phyloP scores from a whole-genome alignment of 1,140 invertebrate species.

The Pissodes strobi region DNA sequence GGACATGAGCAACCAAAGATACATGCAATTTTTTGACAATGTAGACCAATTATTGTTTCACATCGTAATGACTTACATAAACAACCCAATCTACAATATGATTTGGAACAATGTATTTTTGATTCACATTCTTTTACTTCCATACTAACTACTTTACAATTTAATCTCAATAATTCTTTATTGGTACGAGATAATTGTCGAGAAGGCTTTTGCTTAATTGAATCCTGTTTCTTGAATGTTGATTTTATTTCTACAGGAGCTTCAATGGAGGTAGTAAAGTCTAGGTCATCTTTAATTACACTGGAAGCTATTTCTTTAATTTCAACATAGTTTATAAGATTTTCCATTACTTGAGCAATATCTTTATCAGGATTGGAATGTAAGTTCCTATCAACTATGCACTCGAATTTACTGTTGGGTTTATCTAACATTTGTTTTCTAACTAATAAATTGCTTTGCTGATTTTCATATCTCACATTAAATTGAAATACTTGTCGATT shows the following conservation, averaged over 20 bases:
- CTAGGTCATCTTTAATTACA: constrained; percentile 48
- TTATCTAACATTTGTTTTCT: constrained; percentile 40
- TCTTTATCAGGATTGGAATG: constrained; percentile 15
- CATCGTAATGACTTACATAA: constrained; percentile 56
- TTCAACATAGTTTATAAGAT: constrained; percentile 52
- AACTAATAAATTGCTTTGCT: constrained; percentile 48
- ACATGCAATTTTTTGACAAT: constrained; percentile 56
- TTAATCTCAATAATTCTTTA: constrained; percentile 53
- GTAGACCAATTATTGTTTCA: constrained; percentile 43
- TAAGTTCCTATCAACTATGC: too few relatives aligned
- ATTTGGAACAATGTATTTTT: constrained; percentile 48
- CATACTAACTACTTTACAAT: constrained; percentile 55
- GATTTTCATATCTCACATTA: constrained; percentile 50
- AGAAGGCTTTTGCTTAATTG: constrained; percentile 27
- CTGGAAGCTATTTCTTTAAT: constrained; percentile 49
- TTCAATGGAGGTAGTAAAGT: constrained; percentile 25
- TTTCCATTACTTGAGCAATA: constrained; percentile 44
- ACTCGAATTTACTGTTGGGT: too few relatives aligned
- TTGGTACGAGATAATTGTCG: constrained; percentile 43
- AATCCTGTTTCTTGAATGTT: constrained; percentile 20
- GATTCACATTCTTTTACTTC: constrained; percentile 41
- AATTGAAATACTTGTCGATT: constrained; percentile 44
- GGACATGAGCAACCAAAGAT: constrained; percentile 58
- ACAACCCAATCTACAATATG: constrained; percentile 57
- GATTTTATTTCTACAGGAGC: constrained; percentile 6